Evolutionary conservation across 2,797 vertebrate genomes (phyloP), one percentile per base, ranked within the genome.

Genomic region (Ptychobarbus kaznakovi): DNA sequence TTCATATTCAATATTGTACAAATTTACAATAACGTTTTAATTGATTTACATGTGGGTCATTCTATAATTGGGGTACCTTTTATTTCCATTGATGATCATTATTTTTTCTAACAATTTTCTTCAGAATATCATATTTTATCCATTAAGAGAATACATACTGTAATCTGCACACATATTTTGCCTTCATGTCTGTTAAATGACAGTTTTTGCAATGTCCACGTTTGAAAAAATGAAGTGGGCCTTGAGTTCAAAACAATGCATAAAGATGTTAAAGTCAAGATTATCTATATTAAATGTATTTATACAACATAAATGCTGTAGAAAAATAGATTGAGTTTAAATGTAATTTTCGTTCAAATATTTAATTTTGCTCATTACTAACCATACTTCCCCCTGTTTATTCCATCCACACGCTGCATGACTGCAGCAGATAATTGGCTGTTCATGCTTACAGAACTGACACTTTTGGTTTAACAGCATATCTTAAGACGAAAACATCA

Each of bases 401-500:
- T 32, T 65, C 61, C 25, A 16, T 25, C 11, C 25, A 28, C 28
- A 10, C 2, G 15, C 35, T 40, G 20, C 56, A 28, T 25, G 12
- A 61, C 32, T 9, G 51, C 16, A 76, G 18, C 70, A 22, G 53
- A 56, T 20, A 56, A 8, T 9, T 16, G 28, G 20, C 35, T 1
- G 22, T 20, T 46, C 11, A 11, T 44, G 46, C 28, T 69, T 91
- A 92, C 49, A 77, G 79, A 22, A 40, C 8, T 5, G 89, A 90
- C 20, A 61, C 28, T 89, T 89, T 83, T 8, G 90, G 92, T 81
- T 56, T 90, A 40, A 92, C 80, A 6, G 0, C 5, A 13, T 44
- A 20, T 76, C 4, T 91, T 1, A 85, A 0, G 6, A 97, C 69
- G 0, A 96, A 0, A 10, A 13, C 35, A 7, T 99, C 97, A 0